Percentiles rank a stretch among this genome's conserved stretches.
phyloP scores from a whole-genome alignment of 2,113 vertebrate species.

The Crocuta crocuta region DNA sequence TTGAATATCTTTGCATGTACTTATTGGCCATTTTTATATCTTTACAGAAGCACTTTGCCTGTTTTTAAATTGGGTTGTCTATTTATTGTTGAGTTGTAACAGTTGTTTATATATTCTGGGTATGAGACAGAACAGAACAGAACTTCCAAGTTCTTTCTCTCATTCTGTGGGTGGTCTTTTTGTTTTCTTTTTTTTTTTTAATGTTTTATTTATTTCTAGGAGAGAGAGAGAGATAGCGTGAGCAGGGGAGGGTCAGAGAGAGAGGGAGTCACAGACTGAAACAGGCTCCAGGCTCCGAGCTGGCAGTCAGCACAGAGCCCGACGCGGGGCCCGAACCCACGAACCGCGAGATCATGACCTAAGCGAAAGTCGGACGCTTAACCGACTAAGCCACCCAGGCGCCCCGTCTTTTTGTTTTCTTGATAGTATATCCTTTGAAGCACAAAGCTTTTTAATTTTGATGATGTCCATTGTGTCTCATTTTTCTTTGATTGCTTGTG shows the following conservation, averaged over 20 bases:
- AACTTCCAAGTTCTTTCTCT: constrained; percentile 18
- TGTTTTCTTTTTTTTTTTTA: neutral
- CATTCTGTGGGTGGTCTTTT: constrained; percentile 22
- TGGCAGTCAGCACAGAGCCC: too few species aligned
- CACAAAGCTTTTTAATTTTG: constrained; percentile 17
- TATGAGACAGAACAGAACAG: neutral
- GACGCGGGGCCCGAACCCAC: too few species aligned
- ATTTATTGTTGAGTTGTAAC: constrained; percentile 1
- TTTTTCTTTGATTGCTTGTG: constrained; percentile 3
- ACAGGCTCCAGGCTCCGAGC: too few species aligned
- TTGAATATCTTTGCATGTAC: neutral
- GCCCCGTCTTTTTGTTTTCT: neutral
- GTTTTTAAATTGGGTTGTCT: neutral
- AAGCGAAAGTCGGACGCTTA: too few species aligned
- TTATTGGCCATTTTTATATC: neutral
- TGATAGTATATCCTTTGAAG: neutral
- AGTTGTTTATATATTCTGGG: constrained; percentile 23
- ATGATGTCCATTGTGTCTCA: neutral
- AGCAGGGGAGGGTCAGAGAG: too few species aligned
- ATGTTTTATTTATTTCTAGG: too few species aligned
- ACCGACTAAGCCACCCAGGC: too few species aligned
- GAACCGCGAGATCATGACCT: too few species aligned
- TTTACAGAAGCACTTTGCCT: constrained; percentile 9
- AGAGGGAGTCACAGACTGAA: too few species aligned
- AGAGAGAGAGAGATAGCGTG: too few species aligned